Evolutionary conservation across 2,888 invertebrate species (phyloP), one percentile per base, ranked within the genome.

Genomic region (Onthophagus sagittarius): DNA sequence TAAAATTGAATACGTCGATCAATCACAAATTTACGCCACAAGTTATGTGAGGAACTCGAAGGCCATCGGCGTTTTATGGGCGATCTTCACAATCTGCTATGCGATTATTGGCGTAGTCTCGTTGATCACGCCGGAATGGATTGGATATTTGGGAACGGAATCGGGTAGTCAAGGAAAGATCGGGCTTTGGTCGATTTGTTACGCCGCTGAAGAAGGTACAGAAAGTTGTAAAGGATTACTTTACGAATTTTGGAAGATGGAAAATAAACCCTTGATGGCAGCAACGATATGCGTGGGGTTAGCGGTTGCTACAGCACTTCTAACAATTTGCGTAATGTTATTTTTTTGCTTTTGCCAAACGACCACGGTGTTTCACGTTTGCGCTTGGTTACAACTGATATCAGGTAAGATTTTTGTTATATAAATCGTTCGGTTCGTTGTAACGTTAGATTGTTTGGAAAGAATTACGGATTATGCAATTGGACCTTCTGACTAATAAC

Each of bases 41-140:
- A 95, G 94, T 87, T 96, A 96, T 84, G 94, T 95, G 79, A 90
- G 95, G 80, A 95, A 96, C 88, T 95, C 95, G 79, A 95, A 95
- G 88, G 98, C 98, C 70, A 96, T 99, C 77, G 97, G 97, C 71
- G 97, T 98, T 75, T 89, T 98, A 79, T 99, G 99, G 99, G 98
- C 95, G 76, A 95, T 99, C 83, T 98, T 99, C 86, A 96, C 97
- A 78, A 94, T 98, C 83, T 98, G 98, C 87, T 98, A 96, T 85
- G 96, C 96, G 77, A 97, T 99, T 82, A 96, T 99, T 82, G 93
- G 94, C 81, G 95, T 98, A 32, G 96, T 99, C 39, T 95, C 97
- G 3, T 97, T 99, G 85, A 93, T 98, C 74, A 98, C 98, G 76
- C 97, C 97, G 64, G 94, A 97, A 86, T 94, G 96, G 96, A 90